Evolutionary conservation across 1,140 invertebrate genomes (phyloP).

Genomic region (Aphaenogaster ashmeadi): DNA sequence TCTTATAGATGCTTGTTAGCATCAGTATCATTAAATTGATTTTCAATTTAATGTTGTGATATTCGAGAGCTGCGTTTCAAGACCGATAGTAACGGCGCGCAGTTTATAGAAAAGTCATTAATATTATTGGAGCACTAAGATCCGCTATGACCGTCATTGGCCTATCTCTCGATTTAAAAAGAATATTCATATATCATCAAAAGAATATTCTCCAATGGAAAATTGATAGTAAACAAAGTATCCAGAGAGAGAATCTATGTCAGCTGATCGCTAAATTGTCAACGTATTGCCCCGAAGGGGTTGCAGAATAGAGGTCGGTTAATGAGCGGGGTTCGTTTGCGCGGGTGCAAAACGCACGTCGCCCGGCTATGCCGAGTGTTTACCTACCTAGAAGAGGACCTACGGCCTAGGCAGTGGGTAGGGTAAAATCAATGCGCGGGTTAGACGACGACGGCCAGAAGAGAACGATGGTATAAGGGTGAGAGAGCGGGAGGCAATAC

Average conservation of each 20-base stretch:
- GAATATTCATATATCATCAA: too few relatives aligned
- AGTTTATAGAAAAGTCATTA: too few relatives aligned
- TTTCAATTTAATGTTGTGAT: too few relatives aligned
- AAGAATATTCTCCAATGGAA: background rate
- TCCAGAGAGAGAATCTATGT: background rate
- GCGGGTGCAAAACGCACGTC: conserved; percentile 58
- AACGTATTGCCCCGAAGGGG: background rate
- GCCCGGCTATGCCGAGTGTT: conserved; percentile 54
- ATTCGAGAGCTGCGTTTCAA: too few relatives aligned
- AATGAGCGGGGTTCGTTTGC: conserved; percentile 53
- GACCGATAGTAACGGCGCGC: too few relatives aligned
- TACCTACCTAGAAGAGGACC: conserved; percentile 51
- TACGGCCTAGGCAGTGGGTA: conserved; percentile 48
- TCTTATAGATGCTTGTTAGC: too few relatives aligned
- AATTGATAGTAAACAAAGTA: background rate
- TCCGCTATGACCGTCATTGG: too few relatives aligned
- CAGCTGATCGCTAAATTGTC: conserved; percentile 2
- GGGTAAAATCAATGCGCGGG: conserved; percentile 71
- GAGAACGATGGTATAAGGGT: conserved; percentile 29
- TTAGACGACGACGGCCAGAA: conserved; percentile 49
- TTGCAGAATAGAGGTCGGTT: conserved; percentile 37
- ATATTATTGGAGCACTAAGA: too few relatives aligned
- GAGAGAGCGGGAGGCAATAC: conserved; percentile 32
- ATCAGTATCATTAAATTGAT: too few relatives aligned
- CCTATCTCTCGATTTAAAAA: too few relatives aligned